A percentile compares a stretch with the other conserved stretches of the same genome.
phyloP scores from a whole-genome alignment of 2,888 invertebrate genomes.

The Drosophila austrosaltans region DNA sequence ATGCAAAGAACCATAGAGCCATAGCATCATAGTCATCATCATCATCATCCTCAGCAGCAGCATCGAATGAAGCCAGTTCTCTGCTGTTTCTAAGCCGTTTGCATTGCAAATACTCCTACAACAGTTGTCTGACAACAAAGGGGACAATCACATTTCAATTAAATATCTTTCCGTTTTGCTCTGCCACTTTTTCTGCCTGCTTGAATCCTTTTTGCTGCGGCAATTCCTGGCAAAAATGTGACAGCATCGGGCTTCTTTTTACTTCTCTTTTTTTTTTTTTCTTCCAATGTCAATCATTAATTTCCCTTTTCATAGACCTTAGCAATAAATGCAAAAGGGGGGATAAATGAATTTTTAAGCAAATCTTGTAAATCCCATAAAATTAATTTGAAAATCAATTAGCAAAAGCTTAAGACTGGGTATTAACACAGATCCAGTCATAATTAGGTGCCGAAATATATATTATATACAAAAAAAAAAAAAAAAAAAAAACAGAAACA shows the following conservation, averaged over 20 bases:
- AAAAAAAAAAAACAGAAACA: not conserved
- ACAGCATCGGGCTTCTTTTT: conserved; percentile 23
- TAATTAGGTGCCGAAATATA: conserved; percentile 64
- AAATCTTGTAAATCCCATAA: conserved; percentile 51
- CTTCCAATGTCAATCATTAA: conserved; percentile 49
- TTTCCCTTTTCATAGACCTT: conserved; percentile 31
- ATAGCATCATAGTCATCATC: not conserved
- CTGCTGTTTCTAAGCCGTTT: conserved; percentile 41
- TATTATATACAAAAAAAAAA: conserved; percentile 27
- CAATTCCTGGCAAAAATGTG: conserved; percentile 19
- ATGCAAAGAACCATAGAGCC: conserved; percentile 25
- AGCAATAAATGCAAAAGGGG: conserved; percentile 21
- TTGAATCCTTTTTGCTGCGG: conserved; percentile 15
- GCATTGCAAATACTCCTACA: conserved; percentile 43
- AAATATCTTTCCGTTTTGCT: conserved; percentile 50
- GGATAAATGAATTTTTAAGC: conserved; percentile 21
- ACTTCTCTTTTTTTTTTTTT: conserved; percentile 23
- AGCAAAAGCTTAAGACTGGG: conserved; percentile 51
- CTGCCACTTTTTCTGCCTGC: conserved; percentile 20
- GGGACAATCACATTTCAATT: conserved; percentile 73
- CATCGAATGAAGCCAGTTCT: conserved; percentile 32
- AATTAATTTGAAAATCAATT: conserved; percentile 75
- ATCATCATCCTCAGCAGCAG: not conserved
- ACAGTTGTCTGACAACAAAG: conserved; percentile 25
- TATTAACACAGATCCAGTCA: conserved; percentile 73